A percentile compares a stretch with the other conserved stretches of the same genome.
Evolutionary conservation across 1,140 invertebrate genomes (phyloP).

Genomic region (Platyscapa corneri): DNA sequence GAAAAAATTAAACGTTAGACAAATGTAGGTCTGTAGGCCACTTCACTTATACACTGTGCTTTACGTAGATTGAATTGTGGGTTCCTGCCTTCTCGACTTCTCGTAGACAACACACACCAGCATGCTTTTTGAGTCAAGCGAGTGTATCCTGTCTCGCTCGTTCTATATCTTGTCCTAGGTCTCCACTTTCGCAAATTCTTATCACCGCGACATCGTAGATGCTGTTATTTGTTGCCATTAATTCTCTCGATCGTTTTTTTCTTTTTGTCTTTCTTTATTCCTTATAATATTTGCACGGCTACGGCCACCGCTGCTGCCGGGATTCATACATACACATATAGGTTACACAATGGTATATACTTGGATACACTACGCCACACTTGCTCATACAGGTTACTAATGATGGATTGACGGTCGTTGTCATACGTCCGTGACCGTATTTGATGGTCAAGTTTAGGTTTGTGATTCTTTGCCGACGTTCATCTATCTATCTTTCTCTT

Average conservation of each 20-base stretch:
- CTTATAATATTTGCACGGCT: constrained; percentile 1
- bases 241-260: not conserved
- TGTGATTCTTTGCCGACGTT: not conserved
- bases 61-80: not conserved
- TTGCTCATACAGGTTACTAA: not conserved
- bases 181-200: not conserved
- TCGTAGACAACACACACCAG: not conserved
- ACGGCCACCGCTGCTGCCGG: not conserved
- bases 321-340: constrained; percentile 1
- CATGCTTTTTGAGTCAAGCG: constrained; percentile 72
- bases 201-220: not conserved
- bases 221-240: no score
- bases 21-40: constrained; percentile 83
- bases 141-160: constrained; percentile 60
- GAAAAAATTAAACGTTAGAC: constrained; percentile 75
- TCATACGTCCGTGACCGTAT: constrained; percentile 32
- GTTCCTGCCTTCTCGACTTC: not conserved
- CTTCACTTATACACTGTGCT: constrained; percentile 76
- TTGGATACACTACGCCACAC: no score
- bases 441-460: constrained; percentile 31
- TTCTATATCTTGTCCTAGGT: constrained; percentile 53
- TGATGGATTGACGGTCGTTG: constrained; percentile 28
- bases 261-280: constrained; percentile 3
- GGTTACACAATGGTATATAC: no score
- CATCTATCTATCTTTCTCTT: not conserved